These are phyloP conservation scores for Astropecten irregularis DNA, from an alignment of 53 echinoderm and acorn worm genomes.

Conservation along the genomic window DNA sequence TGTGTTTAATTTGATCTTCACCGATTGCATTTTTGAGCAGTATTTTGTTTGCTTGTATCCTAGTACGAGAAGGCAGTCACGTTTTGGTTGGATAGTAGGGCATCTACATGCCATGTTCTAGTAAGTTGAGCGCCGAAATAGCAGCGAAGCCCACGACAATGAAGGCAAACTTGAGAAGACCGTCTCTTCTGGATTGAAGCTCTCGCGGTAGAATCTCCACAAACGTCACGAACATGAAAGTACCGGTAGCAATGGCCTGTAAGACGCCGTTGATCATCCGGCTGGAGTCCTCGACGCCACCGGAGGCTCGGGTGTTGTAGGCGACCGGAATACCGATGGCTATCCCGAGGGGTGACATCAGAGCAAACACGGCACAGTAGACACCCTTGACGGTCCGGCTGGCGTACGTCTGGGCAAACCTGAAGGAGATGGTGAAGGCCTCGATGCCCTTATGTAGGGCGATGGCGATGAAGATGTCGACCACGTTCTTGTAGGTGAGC, in stretches of 20 bases:
- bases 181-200: constrained; percentile 72
- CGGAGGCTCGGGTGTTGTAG: constrained; percentile 30
- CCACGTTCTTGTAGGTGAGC: constrained; percentile 46
- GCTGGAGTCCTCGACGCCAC: constrained; percentile 58
- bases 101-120: constrained; percentile 48
- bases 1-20: too few relatives aligned
- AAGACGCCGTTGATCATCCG: constrained; percentile 77
- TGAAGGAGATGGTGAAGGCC: constrained; percentile 86
- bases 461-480: constrained; percentile 87
- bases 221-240: constrained; percentile 95
- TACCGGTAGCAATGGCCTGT: constrained; percentile 92
- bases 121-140: constrained; percentile 61
- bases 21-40: too few relatives aligned
- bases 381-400: constrained; percentile 51
- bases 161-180: constrained; percentile 71
- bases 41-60: too few relatives aligned
- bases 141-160: constrained; percentile 79
- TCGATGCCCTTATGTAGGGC: constrained; percentile 90
- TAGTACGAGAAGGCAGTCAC: too few relatives aligned
- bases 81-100: too few relatives aligned
- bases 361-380: constrained; percentile 72
- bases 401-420: constrained; percentile 69
- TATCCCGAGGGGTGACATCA: constrained; percentile 83
- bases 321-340: constrained; percentile 85
- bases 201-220: constrained; percentile 89